A percentile compares a stretch with the other conserved stretches of the same genome.
Conservation (phyloP, 2,888 invertebrate species). For the Linnaemya tessellans region DNA sequence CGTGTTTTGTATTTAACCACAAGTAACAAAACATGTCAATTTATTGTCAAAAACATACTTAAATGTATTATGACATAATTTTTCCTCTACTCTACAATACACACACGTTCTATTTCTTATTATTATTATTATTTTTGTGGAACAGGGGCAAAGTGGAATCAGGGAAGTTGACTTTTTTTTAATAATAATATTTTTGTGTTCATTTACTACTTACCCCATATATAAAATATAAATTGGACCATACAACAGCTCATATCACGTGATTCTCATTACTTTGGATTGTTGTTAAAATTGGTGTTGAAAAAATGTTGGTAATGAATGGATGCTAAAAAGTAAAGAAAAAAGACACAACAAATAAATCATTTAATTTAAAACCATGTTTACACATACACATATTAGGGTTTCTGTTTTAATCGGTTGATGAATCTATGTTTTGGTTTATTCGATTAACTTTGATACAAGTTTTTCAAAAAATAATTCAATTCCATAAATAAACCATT, state of each 20-base stretch:
- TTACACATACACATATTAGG: too few relatives aligned
- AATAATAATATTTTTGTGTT: not conserved
- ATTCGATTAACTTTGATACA: too few relatives aligned
- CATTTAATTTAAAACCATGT: not conserved
- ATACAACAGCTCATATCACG: constrained; percentile 28
- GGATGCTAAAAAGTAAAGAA: constrained; percentile 50
- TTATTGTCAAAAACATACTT: constrained; percentile 54
- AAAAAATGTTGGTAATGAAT: constrained; percentile 6
- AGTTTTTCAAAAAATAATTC: too few relatives aligned
- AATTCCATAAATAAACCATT: too few relatives aligned
- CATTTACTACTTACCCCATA: constrained; percentile 52
- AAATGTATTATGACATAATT: constrained; percentile 34
- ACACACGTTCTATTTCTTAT: not conserved
- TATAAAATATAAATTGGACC: constrained; percentile 18
- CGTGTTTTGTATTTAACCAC: constrained; percentile 34
- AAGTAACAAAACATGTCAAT: constrained; percentile 53
- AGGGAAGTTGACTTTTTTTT: not conserved
- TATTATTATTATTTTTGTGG: not conserved
- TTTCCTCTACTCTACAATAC: not conserved
- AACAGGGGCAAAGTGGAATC: not conserved
- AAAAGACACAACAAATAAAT: too few relatives aligned
- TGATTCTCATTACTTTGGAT: not conserved
- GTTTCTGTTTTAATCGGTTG: too few relatives aligned
- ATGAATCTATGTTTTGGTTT: too few relatives aligned
- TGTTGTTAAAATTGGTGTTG: constrained; percentile 15